These are phyloP conservation scores for Drosophila miranda DNA, from an alignment of 1,140 invertebrate species.

Conservation along the genomic window DNA sequence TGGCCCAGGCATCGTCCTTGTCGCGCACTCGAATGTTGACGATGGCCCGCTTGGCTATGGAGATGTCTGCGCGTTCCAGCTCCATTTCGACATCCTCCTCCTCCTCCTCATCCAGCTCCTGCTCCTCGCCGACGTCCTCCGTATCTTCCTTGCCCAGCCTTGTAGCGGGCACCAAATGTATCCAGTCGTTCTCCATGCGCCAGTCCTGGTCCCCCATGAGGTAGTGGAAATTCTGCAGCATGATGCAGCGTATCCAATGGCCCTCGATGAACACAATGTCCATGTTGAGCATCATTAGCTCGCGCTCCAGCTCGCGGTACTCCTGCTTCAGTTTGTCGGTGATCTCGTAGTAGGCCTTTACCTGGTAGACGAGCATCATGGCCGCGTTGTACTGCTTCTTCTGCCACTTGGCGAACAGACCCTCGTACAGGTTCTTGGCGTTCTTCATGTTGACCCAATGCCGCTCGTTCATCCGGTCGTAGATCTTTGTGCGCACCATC, in stretches of 20 bases:
- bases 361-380: conserved; percentile 70
- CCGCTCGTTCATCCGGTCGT: conserved; percentile 72
- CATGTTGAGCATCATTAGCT: conserved; percentile 74
- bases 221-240: conserved; percentile 81
- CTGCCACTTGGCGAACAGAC: conserved; percentile 74
- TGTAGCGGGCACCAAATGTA: conserved; percentile 49
- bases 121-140: conserved; percentile 6
- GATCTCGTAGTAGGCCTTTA: conserved; percentile 72
- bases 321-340: conserved; percentile 66
- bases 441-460: conserved; percentile 73
- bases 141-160: not conserved
- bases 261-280: conserved; percentile 79
- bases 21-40: conserved; percentile 75
- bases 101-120: not conserved
- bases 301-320: conserved; percentile 62
- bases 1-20: conserved; percentile 80
- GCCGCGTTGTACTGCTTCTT: conserved; percentile 76
- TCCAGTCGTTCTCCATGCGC: conserved; percentile 76
- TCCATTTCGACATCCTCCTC: conserved; percentile 26
- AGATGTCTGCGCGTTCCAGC: conserved; percentile 61
- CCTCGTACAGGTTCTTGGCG: conserved; percentile 64
- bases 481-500: conserved; percentile 76
- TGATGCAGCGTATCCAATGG: conserved; percentile 74
- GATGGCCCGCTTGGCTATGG: conserved; percentile 65
- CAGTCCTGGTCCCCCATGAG: conserved; percentile 74